Conservation (phyloP, 2,888 invertebrate species). For the Isoperla grammatica region DNA sequence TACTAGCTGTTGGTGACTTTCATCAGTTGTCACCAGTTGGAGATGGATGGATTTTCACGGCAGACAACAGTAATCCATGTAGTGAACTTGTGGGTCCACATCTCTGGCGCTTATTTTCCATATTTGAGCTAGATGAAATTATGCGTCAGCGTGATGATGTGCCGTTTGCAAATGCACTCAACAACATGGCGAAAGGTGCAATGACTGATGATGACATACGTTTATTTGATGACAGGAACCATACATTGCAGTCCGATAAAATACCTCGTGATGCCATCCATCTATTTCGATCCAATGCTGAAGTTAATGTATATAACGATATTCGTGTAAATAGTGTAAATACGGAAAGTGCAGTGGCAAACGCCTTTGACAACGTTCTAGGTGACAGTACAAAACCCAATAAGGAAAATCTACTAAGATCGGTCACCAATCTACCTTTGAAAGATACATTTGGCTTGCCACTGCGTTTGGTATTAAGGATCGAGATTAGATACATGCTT, state of each 20-base stretch:
- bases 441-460: slow-evolving; percentile 32
- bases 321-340: not conserved
- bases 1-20: slow-evolving; percentile 31
- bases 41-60: slow-evolving; percentile 1
- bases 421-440: slow-evolving; percentile 1
- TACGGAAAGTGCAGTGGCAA: slow-evolving; percentile 1
- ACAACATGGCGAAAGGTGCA: slow-evolving; percentile 33
- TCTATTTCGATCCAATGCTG: slow-evolving; percentile 26
- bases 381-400: slow-evolving; percentile 7
- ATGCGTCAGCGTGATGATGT: slow-evolving; percentile 37
- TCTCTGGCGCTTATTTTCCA: slow-evolving; percentile 33
- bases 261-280: slow-evolving; percentile 25
- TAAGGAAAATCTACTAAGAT: slow-evolving; percentile 2
- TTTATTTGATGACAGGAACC: slow-evolving; percentile 23
- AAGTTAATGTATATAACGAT: slow-evolving; percentile 22
- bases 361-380: slow-evolving; percentile 6
- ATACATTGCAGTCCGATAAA: slow-evolving; percentile 2
- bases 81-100: too few species aligned
- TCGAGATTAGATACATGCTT: slow-evolving; percentile 34
- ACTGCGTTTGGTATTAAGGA: slow-evolving; percentile 30
- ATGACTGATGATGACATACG: slow-evolving; percentile 32
- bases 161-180: slow-evolving; percentile 34
- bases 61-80: slow-evolving; percentile 27
- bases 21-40: slow-evolving; percentile 34
- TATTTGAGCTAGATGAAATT: slow-evolving; percentile 36